These are phyloP conservation scores for Avahi laniger DNA, from an alignment of 2,797 vertebrate genomes.

Conservation along the genomic window DNA sequence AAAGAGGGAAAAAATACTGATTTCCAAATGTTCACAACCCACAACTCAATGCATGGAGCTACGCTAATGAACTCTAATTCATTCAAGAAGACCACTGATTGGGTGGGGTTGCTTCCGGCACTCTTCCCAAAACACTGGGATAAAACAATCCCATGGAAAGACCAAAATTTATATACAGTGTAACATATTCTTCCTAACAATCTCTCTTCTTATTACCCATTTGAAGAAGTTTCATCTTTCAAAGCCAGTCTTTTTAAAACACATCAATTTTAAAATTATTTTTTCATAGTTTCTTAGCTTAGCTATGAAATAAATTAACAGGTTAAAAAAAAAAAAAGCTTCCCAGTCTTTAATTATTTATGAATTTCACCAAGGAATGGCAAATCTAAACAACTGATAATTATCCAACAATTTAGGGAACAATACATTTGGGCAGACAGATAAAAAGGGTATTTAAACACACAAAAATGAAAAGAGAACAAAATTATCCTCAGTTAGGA, in stretches of 20 bases:
- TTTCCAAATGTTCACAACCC: background rate
- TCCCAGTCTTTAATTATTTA: conserved; percentile 36
- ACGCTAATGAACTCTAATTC: background rate
- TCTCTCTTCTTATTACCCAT: background rate
- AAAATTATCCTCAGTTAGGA: background rate
- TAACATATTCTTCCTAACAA: background rate
- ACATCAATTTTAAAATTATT: background rate
- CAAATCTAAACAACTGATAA: background rate
- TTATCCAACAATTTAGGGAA: background rate
- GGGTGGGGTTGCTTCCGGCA: background rate
- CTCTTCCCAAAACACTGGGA: background rate
- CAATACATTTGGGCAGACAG: background rate
- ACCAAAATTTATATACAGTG: background rate
- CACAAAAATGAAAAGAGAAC: background rate
- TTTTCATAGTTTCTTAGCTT: conserved; percentile 4
- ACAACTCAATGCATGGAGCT: background rate
- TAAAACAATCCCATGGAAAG: background rate
- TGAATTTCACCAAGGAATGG: background rate
- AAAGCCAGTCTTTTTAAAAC: background rate
- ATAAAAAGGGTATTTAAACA: background rate
- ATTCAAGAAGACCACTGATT: background rate
- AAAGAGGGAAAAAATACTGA: background rate
- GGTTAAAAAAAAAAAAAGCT: background rate
- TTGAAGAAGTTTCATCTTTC: background rate
- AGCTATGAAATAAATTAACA: conserved; percentile 40